Evolutionary conservation across 2,888 invertebrate genomes (phyloP).

Genomic region (Brachynemurus nebulosus): DNA sequence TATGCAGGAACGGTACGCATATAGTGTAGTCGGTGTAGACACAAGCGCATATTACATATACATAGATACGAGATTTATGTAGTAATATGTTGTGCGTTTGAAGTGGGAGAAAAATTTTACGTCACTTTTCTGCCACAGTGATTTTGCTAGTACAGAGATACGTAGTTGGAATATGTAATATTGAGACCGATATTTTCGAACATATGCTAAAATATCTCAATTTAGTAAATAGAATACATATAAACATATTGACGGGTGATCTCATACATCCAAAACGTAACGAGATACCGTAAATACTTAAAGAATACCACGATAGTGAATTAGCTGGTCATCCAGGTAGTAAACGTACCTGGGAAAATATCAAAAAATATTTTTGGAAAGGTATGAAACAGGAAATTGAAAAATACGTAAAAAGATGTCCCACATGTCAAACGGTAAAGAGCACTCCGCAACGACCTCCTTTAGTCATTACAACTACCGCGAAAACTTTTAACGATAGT

Average conservation of each 20-base stretch:
- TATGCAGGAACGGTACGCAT: too few species aligned
- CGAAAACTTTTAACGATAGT: conserved; percentile 14
- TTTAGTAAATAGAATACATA: too few species aligned
- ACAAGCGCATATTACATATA: too few species aligned
- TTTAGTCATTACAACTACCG: conserved; percentile 15
- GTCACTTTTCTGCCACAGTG: too few species aligned
- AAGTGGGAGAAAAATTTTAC: too few species aligned
- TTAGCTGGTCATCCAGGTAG: conserved; percentile 12
- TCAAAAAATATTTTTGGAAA: conserved; percentile 16
- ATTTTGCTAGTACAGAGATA: too few species aligned
- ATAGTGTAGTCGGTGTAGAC: too few species aligned
- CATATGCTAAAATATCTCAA: too few species aligned
- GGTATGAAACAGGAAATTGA: conserved; percentile 16
- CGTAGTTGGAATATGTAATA: too few species aligned
- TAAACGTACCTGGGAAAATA: conserved; percentile 10
- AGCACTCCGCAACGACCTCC: conserved; percentile 11
- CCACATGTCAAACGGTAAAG: conserved; percentile 17
- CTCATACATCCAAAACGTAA: neutral
- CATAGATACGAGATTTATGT: too few species aligned
- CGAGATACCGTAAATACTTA: conserved; percentile 7
- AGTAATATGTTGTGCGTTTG: too few species aligned
- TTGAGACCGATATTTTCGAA: too few species aligned
- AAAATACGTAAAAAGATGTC: conserved; percentile 14
- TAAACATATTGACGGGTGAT: neutral
- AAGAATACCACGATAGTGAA: conserved; percentile 10